Evolutionary conservation across 2,888 invertebrate species (phyloP).

Genomic region (Ormyrus nitidulus): DNA sequence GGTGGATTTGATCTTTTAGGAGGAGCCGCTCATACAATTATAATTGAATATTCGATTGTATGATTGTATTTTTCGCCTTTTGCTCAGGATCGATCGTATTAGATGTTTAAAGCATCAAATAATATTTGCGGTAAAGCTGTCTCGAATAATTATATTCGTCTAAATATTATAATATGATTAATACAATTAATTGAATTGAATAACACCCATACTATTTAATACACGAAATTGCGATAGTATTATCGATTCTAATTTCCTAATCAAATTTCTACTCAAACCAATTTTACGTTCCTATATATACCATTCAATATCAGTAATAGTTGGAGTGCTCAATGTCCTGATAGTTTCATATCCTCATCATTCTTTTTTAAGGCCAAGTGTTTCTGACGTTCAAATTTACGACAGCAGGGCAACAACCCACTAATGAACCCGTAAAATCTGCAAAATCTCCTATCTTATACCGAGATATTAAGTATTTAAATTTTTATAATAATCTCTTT

Average conservation of each 20-base stretch:
- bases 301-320: slow-evolving; percentile 25
- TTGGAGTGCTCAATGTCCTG: not conserved
- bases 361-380: slow-evolving; percentile 18
- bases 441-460: slow-evolving; percentile 31
- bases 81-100: too few relatives aligned
- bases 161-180: too few relatives aligned
- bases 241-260: slow-evolving; percentile 5
- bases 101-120: too few relatives aligned
- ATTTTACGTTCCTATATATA: not conserved
- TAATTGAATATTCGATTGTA: too few relatives aligned
- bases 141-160: too few relatives aligned
- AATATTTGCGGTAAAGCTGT: too few relatives aligned
- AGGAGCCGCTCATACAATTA: too few relatives aligned
- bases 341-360: slow-evolving; percentile 8
- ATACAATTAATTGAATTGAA: slow-evolving; percentile 42
- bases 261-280: not conserved
- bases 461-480: not conserved
- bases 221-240: slow-evolving; percentile 54
- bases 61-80: too few relatives aligned
- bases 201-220: slow-evolving; percentile 57
- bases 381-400: slow-evolving; percentile 28
- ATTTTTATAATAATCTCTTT: slow-evolving; percentile 2
- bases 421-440: slow-evolving; percentile 10
- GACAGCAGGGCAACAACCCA: slow-evolving; percentile 17
- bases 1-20: too few relatives aligned